These are phyloP conservation scores for Leuciscus idus DNA, from an alignment of 2,113 vertebrate species.

Conservation along the genomic window DNA sequence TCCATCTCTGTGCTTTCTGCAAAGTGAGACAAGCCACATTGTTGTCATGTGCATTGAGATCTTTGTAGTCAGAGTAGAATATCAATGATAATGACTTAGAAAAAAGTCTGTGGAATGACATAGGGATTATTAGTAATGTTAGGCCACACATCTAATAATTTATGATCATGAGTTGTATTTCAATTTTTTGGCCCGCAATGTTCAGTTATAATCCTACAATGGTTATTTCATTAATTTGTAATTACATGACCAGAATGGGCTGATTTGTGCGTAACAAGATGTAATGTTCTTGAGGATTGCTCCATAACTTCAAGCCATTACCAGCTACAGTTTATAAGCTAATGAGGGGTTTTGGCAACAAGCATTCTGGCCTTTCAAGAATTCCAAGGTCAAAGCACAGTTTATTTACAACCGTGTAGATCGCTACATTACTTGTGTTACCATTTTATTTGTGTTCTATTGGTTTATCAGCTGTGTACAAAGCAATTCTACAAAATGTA, in stretches of 20 bases:
- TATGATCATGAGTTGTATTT: not conserved
- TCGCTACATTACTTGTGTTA: not conserved
- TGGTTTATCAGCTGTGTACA: conserved; percentile 11
- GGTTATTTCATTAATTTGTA: not conserved
- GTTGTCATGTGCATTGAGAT: not conserved
- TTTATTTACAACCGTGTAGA: not conserved
- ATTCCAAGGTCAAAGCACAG: conserved; percentile 17
- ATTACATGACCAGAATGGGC: not conserved
- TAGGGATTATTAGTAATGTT: not conserved
- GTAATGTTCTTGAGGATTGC: not conserved
- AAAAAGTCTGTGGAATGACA: conserved; percentile 1
- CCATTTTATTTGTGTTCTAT: not conserved
- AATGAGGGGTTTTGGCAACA: conserved; percentile 1
- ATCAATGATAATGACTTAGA: conserved; percentile 14
- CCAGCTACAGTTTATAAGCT: not conserved
- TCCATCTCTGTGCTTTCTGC: not conserved
- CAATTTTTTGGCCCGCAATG: not conserved
- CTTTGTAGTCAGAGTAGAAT: not conserved
- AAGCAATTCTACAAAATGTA: not conserved
- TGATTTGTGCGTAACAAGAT: not conserved
- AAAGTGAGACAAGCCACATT: not conserved
- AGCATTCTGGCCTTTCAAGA: conserved; percentile 8
- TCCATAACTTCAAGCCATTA: conserved; percentile 2
- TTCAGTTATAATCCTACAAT: not conserved
- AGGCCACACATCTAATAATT: conserved; percentile 1